phyloP scores from a whole-genome alignment of 92 coral and sea anemone genomes.

The Paragorgia papillata region DNA sequence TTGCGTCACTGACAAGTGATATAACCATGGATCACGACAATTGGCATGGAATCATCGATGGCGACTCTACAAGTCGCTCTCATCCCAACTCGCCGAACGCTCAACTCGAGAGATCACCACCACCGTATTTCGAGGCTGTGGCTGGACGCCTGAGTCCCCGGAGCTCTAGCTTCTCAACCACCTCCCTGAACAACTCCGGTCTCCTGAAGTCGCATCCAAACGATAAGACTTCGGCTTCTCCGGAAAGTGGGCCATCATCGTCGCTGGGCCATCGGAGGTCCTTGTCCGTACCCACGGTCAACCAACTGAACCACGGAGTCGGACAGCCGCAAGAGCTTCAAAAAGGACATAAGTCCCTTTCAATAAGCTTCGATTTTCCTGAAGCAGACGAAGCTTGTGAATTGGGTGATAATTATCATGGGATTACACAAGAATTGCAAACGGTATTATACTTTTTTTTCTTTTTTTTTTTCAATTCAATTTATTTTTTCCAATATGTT shows the following conservation, averaged over 20 bases:
- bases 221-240: neutral
- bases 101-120: constrained; percentile 25
- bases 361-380: constrained; percentile 31
- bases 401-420: constrained; percentile 64
- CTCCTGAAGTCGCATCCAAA: constrained; percentile 11
- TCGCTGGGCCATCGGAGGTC: constrained; percentile 28
- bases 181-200: constrained; percentile 2
- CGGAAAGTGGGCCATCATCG: constrained; percentile 5
- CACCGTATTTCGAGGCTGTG: constrained; percentile 40
- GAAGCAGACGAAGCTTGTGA: constrained; percentile 22
- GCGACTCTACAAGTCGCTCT: neutral
- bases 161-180: constrained; percentile 15
- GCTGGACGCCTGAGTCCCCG: constrained; percentile 38
- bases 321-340: constrained; percentile 24
- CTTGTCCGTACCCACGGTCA: constrained; percentile 24
- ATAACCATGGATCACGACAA: constrained; percentile 16
- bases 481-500: too few relatives aligned
- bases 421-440: constrained; percentile 83
- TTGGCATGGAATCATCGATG: constrained; percentile 29
- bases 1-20: constrained; percentile 4
- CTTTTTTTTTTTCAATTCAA: too few relatives aligned
- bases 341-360: constrained; percentile 27
- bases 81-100: constrained; percentile 1
- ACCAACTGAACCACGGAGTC: constrained; percentile 5
- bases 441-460: constrained; percentile 54